Base-by-base conservation (phyloP, 2,113 vertebrate genomes). In the Callospermophilus lateralis region DNA sequence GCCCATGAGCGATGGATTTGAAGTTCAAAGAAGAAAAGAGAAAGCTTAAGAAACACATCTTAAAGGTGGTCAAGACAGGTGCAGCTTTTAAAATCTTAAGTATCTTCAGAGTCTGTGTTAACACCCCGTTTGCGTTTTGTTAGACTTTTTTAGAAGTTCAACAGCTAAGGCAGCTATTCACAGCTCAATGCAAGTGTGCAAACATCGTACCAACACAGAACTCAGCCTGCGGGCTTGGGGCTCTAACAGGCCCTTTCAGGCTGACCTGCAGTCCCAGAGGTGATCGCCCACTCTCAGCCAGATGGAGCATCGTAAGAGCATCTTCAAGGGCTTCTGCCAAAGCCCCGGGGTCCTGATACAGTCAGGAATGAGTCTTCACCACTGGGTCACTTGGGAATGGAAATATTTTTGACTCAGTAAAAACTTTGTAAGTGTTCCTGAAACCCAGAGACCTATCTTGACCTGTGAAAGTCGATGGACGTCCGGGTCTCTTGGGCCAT, bases 1-100 rank as follows among this genome's bases (percentile, higher is more conserved):
- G 84, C 90, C 55, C 84, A 67, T 39, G 78, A 96, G 96, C 58
- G 37, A 39, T 79, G 87, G 94, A 42, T 91, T 97, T 97, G 98
- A 98, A 98, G 98, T 98, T 99, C 98, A 98, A 98, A 98, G 98
- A 89, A 97, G 97, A 92, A 96, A 97, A 97, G 98, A 97, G 97
- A 97, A 97, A 98, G 81, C 90, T 98, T 97, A 96, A 96, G 95
- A 98, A 98, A 91, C 86, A 84, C 0, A 0, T 92, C 93, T 70
- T 39, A 68, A 48, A 11, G 91, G 63, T 81, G 85, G 85, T 97
- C 92, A 96, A 97, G 98, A 90, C 96, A 97, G 93, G 84, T 95
- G 77, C 58, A 4, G 1, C 96, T 93, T 98, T 97, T 94, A 97
- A 97, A 98, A 98, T 93, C 61, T 72, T 58, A 85, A 95, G 92